These are phyloP conservation scores for Acrocephalus scirpaceus DNA, from an alignment of 2,797 vertebrate genomes.

Conservation along the genomic window DNA sequence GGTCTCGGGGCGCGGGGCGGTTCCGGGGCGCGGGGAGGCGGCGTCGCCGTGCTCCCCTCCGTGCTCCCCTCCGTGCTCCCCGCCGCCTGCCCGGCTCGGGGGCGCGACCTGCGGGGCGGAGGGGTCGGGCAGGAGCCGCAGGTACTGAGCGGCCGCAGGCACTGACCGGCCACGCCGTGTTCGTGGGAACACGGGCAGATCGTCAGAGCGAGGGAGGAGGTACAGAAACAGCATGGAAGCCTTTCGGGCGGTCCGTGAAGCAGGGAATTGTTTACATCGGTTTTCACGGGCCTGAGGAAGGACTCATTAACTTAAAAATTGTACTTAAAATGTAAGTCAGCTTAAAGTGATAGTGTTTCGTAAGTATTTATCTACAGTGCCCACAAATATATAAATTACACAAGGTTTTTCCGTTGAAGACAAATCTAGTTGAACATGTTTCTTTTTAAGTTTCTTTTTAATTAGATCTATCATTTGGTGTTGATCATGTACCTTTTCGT, in stretches of 20 bases:
- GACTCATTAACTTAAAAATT: rapidly evolving
- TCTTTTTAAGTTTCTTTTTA: background rate
- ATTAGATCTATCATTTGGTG: background rate
- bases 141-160: too few relatives aligned
- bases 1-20: background rate
- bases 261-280: rapidly evolving
- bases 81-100: background rate
- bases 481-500: rapidly evolving
- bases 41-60: too few relatives aligned
- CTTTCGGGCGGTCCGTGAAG: background rate
- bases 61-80: too few relatives aligned
- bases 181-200: rapidly evolving
- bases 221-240: rapidly evolving
- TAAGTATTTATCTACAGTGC: background rate
- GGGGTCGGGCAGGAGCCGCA: background rate
- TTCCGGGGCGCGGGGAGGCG: background rate
- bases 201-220: rapidly evolving
- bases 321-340: background rate
- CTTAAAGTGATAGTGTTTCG: rapidly evolving
- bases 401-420: background rate
- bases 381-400: background rate
- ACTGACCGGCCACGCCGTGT: background rate
- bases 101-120: background rate
- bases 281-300: background rate
- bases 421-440: background rate